Conservation (phyloP, 2,888 invertebrate genomes). For the Asteroscopus sphinx region DNA sequence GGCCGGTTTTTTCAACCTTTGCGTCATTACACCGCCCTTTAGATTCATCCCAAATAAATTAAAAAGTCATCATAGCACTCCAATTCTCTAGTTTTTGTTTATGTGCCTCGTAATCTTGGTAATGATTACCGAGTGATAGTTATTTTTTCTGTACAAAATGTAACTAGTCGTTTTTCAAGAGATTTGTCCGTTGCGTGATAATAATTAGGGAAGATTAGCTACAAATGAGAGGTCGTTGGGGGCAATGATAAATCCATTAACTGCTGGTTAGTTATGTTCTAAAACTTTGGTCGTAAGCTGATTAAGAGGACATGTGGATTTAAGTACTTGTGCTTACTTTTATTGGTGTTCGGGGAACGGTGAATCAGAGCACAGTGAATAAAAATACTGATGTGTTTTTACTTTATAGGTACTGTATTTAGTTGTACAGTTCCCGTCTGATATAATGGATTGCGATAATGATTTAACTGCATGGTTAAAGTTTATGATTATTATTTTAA, state of each 20-base stretch:
- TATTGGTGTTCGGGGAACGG: neutral
- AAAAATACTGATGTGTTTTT: no score
- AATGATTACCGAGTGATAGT: slow-evolving; percentile 57
- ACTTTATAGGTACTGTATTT: no score
- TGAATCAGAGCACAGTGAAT: neutral
- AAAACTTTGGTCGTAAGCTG: slow-evolving; percentile 5
- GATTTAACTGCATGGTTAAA: no score
- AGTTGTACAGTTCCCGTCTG: no score
- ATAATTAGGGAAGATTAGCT: slow-evolving; percentile 51
- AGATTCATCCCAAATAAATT: slow-evolving; percentile 78
- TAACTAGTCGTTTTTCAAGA: slow-evolving; percentile 34
- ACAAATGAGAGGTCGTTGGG: slow-evolving; percentile 42
- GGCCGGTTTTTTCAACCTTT: slow-evolving; percentile 64
- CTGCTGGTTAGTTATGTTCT: slow-evolving; percentile 24
- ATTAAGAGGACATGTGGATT: slow-evolving; percentile 13
- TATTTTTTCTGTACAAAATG: slow-evolving; percentile 32
- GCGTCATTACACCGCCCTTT: slow-evolving; percentile 67
- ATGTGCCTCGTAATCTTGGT: slow-evolving; percentile 62
- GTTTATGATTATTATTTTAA: no score
- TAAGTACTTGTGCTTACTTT: neutral
- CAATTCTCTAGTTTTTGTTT: slow-evolving; percentile 65
- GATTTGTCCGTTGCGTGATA: slow-evolving; percentile 51
- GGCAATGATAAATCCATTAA: slow-evolving; percentile 56
- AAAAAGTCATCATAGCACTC: slow-evolving; percentile 78
- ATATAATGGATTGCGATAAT: no score